Conservation (phyloP, 2,113 vertebrate species). For the Zapornia atra region DNA sequence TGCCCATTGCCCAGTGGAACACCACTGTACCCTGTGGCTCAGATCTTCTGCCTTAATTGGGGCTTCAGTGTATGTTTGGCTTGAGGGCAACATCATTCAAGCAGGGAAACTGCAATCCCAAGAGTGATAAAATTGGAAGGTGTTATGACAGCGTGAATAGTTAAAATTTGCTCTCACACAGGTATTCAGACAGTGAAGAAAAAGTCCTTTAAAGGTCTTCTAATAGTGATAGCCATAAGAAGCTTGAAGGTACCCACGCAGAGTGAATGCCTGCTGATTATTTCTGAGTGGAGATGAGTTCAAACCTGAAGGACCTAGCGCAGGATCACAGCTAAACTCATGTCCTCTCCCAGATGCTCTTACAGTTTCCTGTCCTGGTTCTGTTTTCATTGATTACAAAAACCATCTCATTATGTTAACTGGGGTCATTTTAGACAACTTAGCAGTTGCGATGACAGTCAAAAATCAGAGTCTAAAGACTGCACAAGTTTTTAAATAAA, state of each 20-base stretch:
- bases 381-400: background rate
- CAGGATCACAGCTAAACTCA: background rate
- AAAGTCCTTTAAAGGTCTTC: background rate
- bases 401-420: background rate
- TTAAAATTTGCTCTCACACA: background rate
- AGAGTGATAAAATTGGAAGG: background rate
- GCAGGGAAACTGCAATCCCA: background rate
- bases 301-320: background rate
- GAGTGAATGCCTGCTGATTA: background rate
- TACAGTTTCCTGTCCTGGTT: background rate
- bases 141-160: background rate
- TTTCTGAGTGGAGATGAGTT: background rate
- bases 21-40: background rate
- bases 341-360: background rate
- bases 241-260: background rate
- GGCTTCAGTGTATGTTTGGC: background rate
- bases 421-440: background rate
- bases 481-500: background rate
- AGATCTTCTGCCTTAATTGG: background rate
- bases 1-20: background rate
- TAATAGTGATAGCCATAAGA: background rate
- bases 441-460: background rate
- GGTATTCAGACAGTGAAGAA: background rate
- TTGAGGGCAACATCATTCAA: background rate
- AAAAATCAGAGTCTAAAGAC: background rate